A percentile compares a stretch with the other conserved stretches of the same genome.
Conservation (phyloP, 2,797 vertebrate genomes). For the Eleutherodactylus coqui region DNA sequence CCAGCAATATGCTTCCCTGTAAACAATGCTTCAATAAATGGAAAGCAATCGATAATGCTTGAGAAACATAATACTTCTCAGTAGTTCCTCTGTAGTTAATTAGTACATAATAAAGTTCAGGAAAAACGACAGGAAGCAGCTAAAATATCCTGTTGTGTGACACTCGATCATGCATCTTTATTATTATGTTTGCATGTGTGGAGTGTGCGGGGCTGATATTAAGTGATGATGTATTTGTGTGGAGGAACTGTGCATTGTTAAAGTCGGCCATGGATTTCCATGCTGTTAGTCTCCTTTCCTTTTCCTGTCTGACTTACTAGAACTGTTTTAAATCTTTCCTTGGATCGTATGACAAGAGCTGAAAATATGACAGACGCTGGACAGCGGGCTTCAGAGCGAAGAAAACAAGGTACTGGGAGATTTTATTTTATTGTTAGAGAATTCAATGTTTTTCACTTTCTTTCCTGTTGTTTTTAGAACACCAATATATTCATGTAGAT, state of each 20-base stretch:
- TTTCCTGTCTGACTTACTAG: conserved; percentile 56
- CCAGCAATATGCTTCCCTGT: conserved; percentile 48
- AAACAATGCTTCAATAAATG: conserved; percentile 61
- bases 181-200: conserved; percentile 59
- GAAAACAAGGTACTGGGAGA: neutral
- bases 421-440: neutral
- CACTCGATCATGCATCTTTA: conserved; percentile 60
- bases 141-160: conserved; percentile 63
- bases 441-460: neutral
- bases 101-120: conserved; percentile 61
- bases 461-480: neutral
- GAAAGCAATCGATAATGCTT: conserved; percentile 55
- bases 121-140: conserved; percentile 60
- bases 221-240: conserved; percentile 62
- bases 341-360: conserved; percentile 43
- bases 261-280: conserved; percentile 57
- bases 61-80: conserved; percentile 57
- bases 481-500: neutral
- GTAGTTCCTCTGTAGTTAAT: conserved; percentile 59
- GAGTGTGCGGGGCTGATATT: conserved; percentile 58
- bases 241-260: conserved; percentile 55
- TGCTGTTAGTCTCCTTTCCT: conserved; percentile 57
- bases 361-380: conserved; percentile 32
- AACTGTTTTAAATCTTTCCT: conserved; percentile 56
- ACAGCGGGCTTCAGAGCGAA: neutral